phyloP scores from a whole-genome alignment of 2,797 vertebrate genomes.

The Acanthornis magna region DNA sequence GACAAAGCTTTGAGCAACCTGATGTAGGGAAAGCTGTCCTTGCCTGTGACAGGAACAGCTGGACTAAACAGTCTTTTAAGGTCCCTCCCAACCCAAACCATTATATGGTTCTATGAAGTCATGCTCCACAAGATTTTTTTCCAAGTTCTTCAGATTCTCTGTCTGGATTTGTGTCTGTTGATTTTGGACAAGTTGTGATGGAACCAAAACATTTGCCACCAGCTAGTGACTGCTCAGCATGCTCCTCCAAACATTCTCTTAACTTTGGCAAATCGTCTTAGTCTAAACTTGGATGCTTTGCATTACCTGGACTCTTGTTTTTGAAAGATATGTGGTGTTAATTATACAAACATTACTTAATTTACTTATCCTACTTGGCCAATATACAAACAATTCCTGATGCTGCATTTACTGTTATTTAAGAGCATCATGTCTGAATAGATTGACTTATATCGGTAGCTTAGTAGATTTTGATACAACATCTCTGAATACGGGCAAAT shows the following conservation, averaged over 20 bases:
- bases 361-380: not conserved
- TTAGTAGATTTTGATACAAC: not conserved
- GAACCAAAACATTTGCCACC: not conserved
- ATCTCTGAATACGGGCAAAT: not conserved
- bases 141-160: not conserved
- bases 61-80: not conserved
- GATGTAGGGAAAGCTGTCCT: not conserved
- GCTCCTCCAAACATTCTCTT: not conserved
- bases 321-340: not conserved
- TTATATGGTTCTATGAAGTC: not conserved
- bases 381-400: not conserved
- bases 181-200: not conserved
- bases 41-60: rapidly evolving
- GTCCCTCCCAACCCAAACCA: not conserved
- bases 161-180: not conserved
- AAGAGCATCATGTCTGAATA: not conserved
- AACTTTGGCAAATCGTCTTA: not conserved
- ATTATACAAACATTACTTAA: not conserved
- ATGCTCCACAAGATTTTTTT: not conserved
- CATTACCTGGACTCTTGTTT: not conserved
- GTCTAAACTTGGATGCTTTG: not conserved
- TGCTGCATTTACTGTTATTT: not conserved
- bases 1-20: not conserved
- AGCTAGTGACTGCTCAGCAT: not conserved
- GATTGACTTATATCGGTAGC: not conserved